Base-by-base conservation (phyloP, 2,797 vertebrate species). In the Xerus rutilus region DNA sequence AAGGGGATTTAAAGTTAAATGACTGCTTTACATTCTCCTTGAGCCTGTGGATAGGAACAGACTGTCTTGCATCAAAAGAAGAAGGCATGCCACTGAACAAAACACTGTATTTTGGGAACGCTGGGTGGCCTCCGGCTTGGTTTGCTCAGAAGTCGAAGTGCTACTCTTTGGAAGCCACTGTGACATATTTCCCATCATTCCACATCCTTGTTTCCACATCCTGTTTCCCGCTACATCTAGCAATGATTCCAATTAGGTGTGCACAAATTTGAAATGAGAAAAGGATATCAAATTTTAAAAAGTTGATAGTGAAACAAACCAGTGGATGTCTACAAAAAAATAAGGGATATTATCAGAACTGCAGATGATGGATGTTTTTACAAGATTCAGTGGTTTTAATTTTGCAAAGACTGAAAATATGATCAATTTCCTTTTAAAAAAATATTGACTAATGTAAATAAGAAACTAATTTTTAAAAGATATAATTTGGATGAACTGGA, bases 1-100 rank as follows among this genome's bases (percentile, higher is more conserved):
- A 89, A 92, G 91, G 43, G 18, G 32, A 87, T 96, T 96, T 89
- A 92, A 94, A 92, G 78, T 92, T 72, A 77, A 91, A 82, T 9
- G 73, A 82, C 77, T 72, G n/a, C 25, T 92, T 86, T 54, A 49
- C n/a, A 72, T 86, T 96, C 78, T 95, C 67, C 86, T 96, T 92
- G 57, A 85, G 54, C 5, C 47, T 49, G 10, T 28, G 62, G 54
- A 28, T 69, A 57, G 4, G 32, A 96, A 88, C 20, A 81, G 43
- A 77, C 1, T 65, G 23, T 43, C 52, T 43, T 82, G 43, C 7
- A 39, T 62, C 15, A 45, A 86, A 93, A 67, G 23, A 10, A 32
- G 45, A 94, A 15, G 6, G 52, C 9, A 73, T 1, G 35, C 21
- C 15, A n/a, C 13, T 30, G 30, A 54, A 85, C 67, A 78, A 67